Evolutionary conservation across 2,113 vertebrate species (phyloP), one percentile per base, ranked within the genome.

Genomic region (Rhipidura dahli): DNA sequence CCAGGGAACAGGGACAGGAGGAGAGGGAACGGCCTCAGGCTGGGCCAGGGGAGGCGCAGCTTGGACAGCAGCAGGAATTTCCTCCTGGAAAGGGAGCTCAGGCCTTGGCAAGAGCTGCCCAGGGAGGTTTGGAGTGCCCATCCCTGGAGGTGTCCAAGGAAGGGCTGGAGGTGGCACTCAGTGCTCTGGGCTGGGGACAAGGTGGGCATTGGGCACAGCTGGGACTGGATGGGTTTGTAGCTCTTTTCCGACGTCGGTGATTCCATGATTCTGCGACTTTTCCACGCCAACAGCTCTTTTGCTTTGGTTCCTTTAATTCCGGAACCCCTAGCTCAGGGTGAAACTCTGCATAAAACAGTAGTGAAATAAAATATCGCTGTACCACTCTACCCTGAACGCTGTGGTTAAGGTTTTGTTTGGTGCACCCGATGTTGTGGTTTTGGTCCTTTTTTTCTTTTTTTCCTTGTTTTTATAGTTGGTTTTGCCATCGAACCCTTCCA

Each of bases 201-300:
- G 82, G 59, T n/a, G 82, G 27, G 3, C 8, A 33, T 3, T 0
- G 64, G 21, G 45, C 35, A 27, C 71, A 26, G 70, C 26, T 57
- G 1, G 70, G 7, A 1, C 8, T 76, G 0, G 0, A 0, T 11
- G 44, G 7, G 1, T 17, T 40, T 11, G 14, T 7, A 51, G 27
- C 6, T 24, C 12, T 28, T 37, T 39, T 7, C 64, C 73, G 13
- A 0, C 44, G 51, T 5, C 26, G 0, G 3, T 0, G 7, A 5
- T 65, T 35, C 19, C 5, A 1, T 2, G 3, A 30, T 65, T 49
- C 6, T 31, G 26, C 16, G 15, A 2, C 4, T 51, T 77, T 77
- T 1, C 1, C 9, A 2, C 8, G 6, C 13, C 60, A 17, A 2
- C 15, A 51, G 4, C 44, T 16, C 0, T 51, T 51, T 17, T 73